Base-by-base conservation (phyloP, 1,140 invertebrate species). In the Onthophagus taurus region DNA sequence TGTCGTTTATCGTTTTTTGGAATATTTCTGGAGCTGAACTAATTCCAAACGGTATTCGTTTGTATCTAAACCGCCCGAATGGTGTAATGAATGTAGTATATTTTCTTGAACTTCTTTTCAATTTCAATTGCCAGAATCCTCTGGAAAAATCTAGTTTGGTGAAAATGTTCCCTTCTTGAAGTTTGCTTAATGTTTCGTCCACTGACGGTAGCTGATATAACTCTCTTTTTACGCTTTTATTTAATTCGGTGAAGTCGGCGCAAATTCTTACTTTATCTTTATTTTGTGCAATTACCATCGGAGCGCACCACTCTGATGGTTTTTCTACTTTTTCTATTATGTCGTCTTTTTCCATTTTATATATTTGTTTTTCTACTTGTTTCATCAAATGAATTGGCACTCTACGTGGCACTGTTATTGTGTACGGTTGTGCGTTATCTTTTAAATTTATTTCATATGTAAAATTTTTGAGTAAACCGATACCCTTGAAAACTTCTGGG, bases 71-170 rank as follows among this genome's bases (percentile, higher is more conserved):
- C 19, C 58, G 35, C 9, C 61, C 59, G 31, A 59, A 63, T 6
- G 62, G 59, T 4, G 55, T 59, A 12, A 64, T 60, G 21, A 65
- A 61, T 6, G 65, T 66, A 2, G 63, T 61, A 20, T 66, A 33
- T n/a, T 45, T 14, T 33, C 53, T 45, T 35, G 55, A 59, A 17
- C 61, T 42, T 4, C 58, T 17, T 8, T 51, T 41, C 18, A 70
- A 50, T 29, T 49, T 44, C 3, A 69, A 48, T 36, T 63, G 52
- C 48, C 59, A 61, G 48, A 63, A 67, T n/a, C 61, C 64, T 11
- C 48, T 30, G 24, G 57, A 48, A 1, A 54, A 52, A 39, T 65
- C 63, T 16, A 66, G 34, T 31, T 51, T 57, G 3, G 52, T 51
- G 44, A 64, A 64, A 20, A 50, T 31, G 35, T 49, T 53, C 13